Base-by-base conservation (phyloP, 1,140 invertebrate species). In the Potamilus streckersoni region DNA sequence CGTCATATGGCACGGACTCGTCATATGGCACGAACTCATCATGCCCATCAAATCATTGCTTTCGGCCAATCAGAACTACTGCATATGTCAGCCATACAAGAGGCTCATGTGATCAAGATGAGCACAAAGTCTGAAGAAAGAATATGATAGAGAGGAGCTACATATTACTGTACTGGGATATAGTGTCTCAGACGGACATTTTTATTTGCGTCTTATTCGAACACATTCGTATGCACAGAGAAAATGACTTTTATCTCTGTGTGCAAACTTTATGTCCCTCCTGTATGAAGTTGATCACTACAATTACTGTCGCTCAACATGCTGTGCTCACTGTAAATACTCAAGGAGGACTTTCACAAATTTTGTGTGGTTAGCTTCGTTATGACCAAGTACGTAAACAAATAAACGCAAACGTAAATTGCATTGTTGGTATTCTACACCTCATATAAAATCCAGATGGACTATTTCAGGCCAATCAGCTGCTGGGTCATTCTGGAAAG, bases 311-410 rank as follows among this genome's bases (percentile, higher is more conserved):
- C 16, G 58, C 14, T 71, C 56, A 58, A 61, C 38, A 56, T 71
- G 1, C 19, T 59, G 19, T 15, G 19, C 27, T 31, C 60, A 13
- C 66, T 49, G 56, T 15, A 16, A 17, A 23, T 49, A 17, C 17
- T 2, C 66, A 11, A 23, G 20, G 66, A 68, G 56, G 64, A 65
- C 19, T 65, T n/a, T 65, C 16, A 6, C 5, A n/a, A 65, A 0
- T 11, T 27, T 65, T 71, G 58, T 23, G 58, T 71, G 1, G 60
- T 58, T 15, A 56, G 60, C 23, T 71, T 19, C 17, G 8, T 59
- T 58, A 71, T 71, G 69, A 71, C 58, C 56, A 71, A 61, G 31
- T 71, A 13, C 58, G 59, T 27, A 58, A 71, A 55, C 4, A 71
- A 60, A 20, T 60, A 13, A 71, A 71, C 59, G 69, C 69, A 15